A percentile compares a stretch with the other conserved stretches of the same genome.
Conservation (phyloP, 2,888 invertebrate species). For the Ectropis crepuscularia region DNA sequence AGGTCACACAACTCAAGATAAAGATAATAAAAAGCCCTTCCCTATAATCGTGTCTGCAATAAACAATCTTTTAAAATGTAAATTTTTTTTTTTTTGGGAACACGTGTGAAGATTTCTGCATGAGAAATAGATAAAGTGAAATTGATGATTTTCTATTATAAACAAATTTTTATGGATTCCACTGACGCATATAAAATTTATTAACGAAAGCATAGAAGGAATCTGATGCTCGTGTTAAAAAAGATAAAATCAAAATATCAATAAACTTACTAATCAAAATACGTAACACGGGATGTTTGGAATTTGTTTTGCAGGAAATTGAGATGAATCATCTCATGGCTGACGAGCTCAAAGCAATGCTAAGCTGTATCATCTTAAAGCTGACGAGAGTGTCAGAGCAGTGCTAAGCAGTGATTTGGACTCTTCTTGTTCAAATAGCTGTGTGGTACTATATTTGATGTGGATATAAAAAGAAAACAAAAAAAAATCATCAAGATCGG, state of each 20-base stretch:
- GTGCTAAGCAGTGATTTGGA: too few species aligned
- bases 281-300: too few species aligned
- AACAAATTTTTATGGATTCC: slow-evolving; percentile 39
- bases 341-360: too few species aligned
- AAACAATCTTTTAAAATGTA: slow-evolving; percentile 31
- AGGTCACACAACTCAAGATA: slow-evolving; percentile 29
- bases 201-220: slow-evolving; percentile 11
- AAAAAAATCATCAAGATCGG: too few species aligned
- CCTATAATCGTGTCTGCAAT: slow-evolving; percentile 18
- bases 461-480: too few species aligned
- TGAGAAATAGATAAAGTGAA: slow-evolving; percentile 26
- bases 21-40: slow-evolving; percentile 23
- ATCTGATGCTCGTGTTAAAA: slow-evolving; percentile 3
- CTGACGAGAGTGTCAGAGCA: too few species aligned
- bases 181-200: slow-evolving; percentile 27
- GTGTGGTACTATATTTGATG: too few species aligned
- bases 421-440: too few species aligned
- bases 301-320: too few species aligned
- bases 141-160: slow-evolving; percentile 30
- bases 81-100: slow-evolving; percentile 28
- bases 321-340: too few species aligned
- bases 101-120: slow-evolving; percentile 23
- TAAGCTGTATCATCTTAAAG: too few species aligned
- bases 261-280: neutral
- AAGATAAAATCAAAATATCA: slow-evolving; percentile 8